phyloP scores from a whole-genome alignment of 2,888 invertebrate genomes.

The Spisula subtruncata region DNA sequence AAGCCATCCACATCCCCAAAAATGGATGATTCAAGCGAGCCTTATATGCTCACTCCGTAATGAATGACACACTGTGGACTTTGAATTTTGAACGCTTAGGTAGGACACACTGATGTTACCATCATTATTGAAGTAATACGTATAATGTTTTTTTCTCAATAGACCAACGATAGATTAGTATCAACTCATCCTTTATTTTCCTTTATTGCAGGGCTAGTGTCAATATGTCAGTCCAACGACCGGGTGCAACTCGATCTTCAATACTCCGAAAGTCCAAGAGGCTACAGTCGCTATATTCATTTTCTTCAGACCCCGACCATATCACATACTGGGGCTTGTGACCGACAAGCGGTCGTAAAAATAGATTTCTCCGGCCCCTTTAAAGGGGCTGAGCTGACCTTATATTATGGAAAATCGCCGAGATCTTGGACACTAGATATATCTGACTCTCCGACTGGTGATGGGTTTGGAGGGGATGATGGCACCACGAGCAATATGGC shows the following conservation, averaged over 20 bases:
- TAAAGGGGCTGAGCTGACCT: constrained; percentile 78
- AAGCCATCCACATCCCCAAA: too few relatives aligned
- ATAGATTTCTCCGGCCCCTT: constrained; percentile 84
- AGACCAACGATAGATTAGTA: background rate
- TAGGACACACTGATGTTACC: too few relatives aligned
- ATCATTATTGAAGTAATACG: too few relatives aligned
- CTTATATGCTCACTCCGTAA: too few relatives aligned
- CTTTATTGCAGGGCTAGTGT: constrained; percentile 34
- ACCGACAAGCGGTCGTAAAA: constrained; percentile 84
- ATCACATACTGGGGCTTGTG: constrained; percentile 71
- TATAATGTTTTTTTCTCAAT: too few relatives aligned
- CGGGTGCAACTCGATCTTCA: constrained; percentile 83
- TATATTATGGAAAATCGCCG: constrained; percentile 84
- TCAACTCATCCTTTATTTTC: background rate
- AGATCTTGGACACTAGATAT: constrained; percentile 86
- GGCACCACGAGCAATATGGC: constrained; percentile 84
- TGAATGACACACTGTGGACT: too few relatives aligned
- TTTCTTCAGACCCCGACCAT: constrained; percentile 81
- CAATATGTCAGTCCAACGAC: constrained; percentile 57
- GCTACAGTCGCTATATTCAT: constrained; percentile 84
- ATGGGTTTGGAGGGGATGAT: constrained; percentile 85
- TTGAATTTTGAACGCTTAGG: too few relatives aligned
- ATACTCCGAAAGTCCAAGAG: constrained; percentile 80
- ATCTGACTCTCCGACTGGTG: constrained; percentile 84
- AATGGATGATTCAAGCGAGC: too few relatives aligned